Conservation (phyloP, 2,113 vertebrate species). For the Ploceus nigricollis region DNA sequence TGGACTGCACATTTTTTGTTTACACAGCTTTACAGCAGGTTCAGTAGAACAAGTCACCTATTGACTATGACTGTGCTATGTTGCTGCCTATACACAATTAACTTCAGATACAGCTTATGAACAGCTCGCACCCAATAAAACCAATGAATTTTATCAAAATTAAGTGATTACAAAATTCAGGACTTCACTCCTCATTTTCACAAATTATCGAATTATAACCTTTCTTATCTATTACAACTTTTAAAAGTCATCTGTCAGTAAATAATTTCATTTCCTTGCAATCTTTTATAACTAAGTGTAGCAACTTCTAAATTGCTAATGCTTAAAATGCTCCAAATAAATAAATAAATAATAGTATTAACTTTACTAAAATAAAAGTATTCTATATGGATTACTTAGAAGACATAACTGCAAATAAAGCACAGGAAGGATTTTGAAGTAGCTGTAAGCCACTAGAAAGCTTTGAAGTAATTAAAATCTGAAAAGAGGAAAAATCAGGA, state of each 20-base stretch:
- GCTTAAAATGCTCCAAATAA: neutral
- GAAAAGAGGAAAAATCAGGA: neutral
- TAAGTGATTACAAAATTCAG: neutral
- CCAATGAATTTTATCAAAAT: neutral
- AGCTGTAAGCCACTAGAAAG: neutral
- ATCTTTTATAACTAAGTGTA: neutral
- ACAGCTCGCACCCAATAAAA: neutral
- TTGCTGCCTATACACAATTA: neutral
- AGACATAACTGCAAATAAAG: neutral
- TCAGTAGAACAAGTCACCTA: neutral
- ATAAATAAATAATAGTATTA: neutral
- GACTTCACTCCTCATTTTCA: neutral
- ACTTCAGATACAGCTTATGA: neutral
- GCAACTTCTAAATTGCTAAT: neutral
- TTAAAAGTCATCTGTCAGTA: neutral
- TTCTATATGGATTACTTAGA: neutral
- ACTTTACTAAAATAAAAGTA: neutral
- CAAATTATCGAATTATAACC: neutral
- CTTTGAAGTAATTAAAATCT: neutral
- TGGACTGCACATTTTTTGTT: neutral
- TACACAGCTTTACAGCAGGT: neutral
- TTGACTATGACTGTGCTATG: neutral
- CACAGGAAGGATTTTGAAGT: neutral
- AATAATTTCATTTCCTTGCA: neutral
- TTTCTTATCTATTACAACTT: neutral